Base-by-base conservation (phyloP, 2,888 invertebrate species). In the Julus scanicus region DNA sequence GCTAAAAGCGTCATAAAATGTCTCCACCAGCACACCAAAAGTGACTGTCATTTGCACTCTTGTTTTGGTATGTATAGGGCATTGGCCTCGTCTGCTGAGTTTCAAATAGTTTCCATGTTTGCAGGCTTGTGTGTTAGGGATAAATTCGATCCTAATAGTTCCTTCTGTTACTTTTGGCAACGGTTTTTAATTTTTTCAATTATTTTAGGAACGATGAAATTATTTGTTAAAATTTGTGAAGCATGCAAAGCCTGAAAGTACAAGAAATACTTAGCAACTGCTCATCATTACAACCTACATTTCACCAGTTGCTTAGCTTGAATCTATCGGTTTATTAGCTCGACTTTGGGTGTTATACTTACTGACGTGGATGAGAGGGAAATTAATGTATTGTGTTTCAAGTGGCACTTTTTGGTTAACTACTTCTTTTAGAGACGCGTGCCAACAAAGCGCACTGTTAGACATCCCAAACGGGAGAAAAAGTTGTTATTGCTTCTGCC, bases 321-420 rank as follows among this genome's bases (percentile, higher is more conserved):
- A 57, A 57, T 48, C 48, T 48, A 48, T 48, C 48, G 48, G 48
- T 48, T 11, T 15, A 57, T 57, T 57, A 57, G 15, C 63, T 5
- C n/a, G n/a, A 15, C 15, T 9, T 20, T 6, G 63, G n/a, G n/a
- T 20, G 29, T 29, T 5, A 3, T 63, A 20, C 63, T 63, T 63
- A n/a, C 63, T 20, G 63, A 63, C 20, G 63, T 63, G 63, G 63
- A 63, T 20, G 20, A 63, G 63, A 20, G 63, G 63, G 20, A 63
- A 20, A 63, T 63, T 63, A 63, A 63, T 63, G 63, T 63, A 63
- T 63, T 63, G 63, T 63, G 13, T 63, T 63, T 20, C 63, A 63
- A 63, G 63, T 63, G 63, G 63, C 63, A 63, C 63, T 63, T 63
- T 63, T 63, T 63, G 63, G 63, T 20, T 63, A 63, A 63, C 63